These are phyloP conservation scores for Craseonycteris thonglongyai DNA, from an alignment of 2,113 vertebrate genomes.

Conservation along the genomic window DNA sequence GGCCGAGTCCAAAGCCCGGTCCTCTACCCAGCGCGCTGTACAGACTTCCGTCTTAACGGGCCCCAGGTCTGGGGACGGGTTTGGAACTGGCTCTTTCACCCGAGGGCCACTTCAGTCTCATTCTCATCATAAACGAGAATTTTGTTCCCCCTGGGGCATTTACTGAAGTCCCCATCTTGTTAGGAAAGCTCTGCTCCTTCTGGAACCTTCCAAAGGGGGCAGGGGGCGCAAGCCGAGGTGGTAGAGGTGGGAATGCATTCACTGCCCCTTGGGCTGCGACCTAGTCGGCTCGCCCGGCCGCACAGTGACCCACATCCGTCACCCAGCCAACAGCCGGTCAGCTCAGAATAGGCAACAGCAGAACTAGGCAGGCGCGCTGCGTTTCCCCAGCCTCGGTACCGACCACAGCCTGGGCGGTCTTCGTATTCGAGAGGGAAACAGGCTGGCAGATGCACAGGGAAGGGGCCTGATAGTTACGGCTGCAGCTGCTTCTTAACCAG, in stretches of 20 bases:
- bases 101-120: not conserved
- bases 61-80: not conserved
- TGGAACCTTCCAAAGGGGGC: not conserved
- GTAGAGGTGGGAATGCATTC: rapidly evolving
- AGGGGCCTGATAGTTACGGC: not conserved
- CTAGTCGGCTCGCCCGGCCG: not conserved
- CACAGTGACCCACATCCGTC: not conserved
- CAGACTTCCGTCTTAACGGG: not conserved
- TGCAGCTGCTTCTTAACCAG: not conserved
- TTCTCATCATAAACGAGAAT: not conserved
- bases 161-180: not conserved
- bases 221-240: not conserved
- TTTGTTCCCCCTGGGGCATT: not conserved
- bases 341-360: not conserved
- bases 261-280: not conserved
- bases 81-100: not conserved
- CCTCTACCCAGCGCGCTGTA: not conserved
- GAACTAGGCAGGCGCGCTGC: not conserved
- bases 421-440: not conserved
- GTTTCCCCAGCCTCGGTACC: constrained; percentile 26
- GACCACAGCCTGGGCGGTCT: not conserved
- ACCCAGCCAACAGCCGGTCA: not conserved
- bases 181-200: not conserved
- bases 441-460: not conserved
- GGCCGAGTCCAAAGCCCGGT: not conserved